phyloP scores from a whole-genome alignment of 23 tunicate genomes.

The Halocynthia aurantium region DNA sequence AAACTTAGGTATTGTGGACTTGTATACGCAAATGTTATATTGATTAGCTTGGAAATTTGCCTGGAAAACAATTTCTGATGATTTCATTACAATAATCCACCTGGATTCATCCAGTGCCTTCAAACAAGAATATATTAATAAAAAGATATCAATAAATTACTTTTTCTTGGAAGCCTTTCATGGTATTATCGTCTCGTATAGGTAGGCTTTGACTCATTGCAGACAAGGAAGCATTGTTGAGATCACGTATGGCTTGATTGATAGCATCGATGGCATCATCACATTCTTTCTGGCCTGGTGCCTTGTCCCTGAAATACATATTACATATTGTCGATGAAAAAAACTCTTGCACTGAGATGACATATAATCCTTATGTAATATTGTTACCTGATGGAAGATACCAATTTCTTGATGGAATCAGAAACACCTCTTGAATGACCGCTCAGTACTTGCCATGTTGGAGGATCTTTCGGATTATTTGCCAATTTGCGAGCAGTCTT shows the following conservation, averaged over 20 bases:
- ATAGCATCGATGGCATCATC: conserved; percentile 87
- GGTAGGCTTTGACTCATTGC: conserved; percentile 88
- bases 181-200: conserved; percentile 59
- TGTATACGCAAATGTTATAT: no score
- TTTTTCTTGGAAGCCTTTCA: conserved; percentile 89
- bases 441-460: conserved; percentile 95
- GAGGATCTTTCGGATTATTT: conserved; percentile 91
- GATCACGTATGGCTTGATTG: conserved; percentile 80
- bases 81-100: no score
- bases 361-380: neutral
- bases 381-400: conserved; percentile 81
- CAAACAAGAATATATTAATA: no score
- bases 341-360: neutral
- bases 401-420: conserved; percentile 92
- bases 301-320: conserved; percentile 58
- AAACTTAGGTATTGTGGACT: neutral
- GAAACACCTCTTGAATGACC: conserved; percentile 92
- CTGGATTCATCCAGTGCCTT: no score
- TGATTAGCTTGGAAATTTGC: no score
- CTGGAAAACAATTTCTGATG: no score
- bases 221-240: conserved; percentile 86
- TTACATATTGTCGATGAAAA: neutral
- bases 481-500: conserved; percentile 73
- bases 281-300: conserved; percentile 99
- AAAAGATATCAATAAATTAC: conserved; percentile 14